phyloP scores from a whole-genome alignment of 2,797 vertebrate species.

The Spinibarbus caldwelli region DNA sequence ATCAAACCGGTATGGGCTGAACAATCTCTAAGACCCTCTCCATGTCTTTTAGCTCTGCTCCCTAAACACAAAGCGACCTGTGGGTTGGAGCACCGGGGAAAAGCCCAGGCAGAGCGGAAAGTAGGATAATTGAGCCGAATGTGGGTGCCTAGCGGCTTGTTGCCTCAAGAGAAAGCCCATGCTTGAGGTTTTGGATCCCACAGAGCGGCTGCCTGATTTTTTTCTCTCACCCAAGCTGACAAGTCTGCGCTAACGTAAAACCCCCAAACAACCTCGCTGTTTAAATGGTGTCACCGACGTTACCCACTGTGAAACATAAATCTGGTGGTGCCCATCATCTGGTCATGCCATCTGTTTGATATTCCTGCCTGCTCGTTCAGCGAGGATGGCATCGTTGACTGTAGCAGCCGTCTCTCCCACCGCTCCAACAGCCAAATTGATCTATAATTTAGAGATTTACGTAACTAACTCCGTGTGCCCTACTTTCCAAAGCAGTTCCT shows the following conservation, averaged over 20 bases:
- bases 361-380: constrained; percentile 31
- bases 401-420: constrained; percentile 59
- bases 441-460: constrained; percentile 78
- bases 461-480: constrained; percentile 67
- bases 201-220: neutral
- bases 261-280: constrained; percentile 52
- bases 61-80: constrained; percentile 9
- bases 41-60: constrained; percentile 7
- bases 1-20: constrained; percentile 14
- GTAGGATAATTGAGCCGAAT: constrained; percentile 16
- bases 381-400: constrained; percentile 28
- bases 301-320: constrained; percentile 74
- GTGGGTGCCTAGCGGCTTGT: neutral
- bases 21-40: neutral
- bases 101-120: neutral
- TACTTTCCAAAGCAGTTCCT: constrained; percentile 69
- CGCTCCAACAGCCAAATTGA: constrained; percentile 61
- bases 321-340: constrained; percentile 79
- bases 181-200: constrained; percentile 2
- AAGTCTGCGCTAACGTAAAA: constrained; percentile 34
- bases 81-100: neutral
- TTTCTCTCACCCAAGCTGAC: constrained; percentile 5
- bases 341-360: constrained; percentile 78
- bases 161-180: neutral
- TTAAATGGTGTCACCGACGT: constrained; percentile 75